Percentiles rank a stretch among this genome's conserved stretches.
Conservation (phyloP, 2,888 invertebrate species). For the Agrenia bidenticulata region DNA sequence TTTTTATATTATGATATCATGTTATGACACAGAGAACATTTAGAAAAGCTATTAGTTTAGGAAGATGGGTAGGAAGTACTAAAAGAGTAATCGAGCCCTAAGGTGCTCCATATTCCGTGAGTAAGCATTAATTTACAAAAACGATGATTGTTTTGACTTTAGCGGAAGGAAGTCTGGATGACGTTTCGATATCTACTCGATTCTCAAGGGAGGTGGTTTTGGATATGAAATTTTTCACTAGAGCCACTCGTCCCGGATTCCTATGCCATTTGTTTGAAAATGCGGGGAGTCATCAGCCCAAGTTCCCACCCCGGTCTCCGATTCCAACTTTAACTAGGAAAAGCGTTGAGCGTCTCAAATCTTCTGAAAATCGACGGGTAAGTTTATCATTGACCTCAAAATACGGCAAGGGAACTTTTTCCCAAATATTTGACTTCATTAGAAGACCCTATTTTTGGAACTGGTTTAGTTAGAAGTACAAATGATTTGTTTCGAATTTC, state of each 20-base stretch:
- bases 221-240: conserved; percentile 29
- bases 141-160: conserved; percentile 23
- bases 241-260: conserved; percentile 41
- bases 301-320: conserved; percentile 47
- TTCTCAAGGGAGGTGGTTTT: conserved; percentile 6
- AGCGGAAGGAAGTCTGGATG: conserved; percentile 52
- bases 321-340: conserved; percentile 29
- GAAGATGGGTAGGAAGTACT: too few species aligned
- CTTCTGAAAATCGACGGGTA: conserved; percentile 46
- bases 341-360: conserved; percentile 35
- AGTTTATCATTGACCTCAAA: too few species aligned
- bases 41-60: too few species aligned
- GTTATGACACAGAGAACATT: too few species aligned
- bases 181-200: conserved; percentile 23
- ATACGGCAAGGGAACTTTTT: too few species aligned
- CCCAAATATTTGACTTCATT: too few species aligned
- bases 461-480: too few species aligned
- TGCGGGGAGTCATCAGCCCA: conserved; percentile 46
- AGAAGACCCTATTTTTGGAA: too few species aligned
- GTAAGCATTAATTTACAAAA: neutral
- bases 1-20: too few species aligned
- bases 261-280: conserved; percentile 43
- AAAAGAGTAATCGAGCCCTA: conserved; percentile 4
- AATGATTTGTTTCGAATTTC: too few species aligned
- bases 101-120: neutral